These are phyloP conservation scores for Drosophila truncata DNA, from an alignment of 1,140 invertebrate genomes.

Conservation along the genomic window DNA sequence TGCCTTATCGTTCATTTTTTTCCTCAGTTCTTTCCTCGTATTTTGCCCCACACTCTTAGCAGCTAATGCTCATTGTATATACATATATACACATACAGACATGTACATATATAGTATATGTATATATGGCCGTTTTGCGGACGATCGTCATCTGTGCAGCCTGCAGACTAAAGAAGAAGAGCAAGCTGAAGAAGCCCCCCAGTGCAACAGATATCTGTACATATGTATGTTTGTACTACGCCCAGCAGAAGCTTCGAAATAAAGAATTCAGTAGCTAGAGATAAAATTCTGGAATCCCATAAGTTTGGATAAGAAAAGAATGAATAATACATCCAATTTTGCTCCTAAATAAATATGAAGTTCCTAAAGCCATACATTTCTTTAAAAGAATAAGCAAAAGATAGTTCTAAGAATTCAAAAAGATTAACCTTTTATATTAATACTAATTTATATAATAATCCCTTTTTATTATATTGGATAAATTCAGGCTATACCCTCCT, in stretches of 20 bases:
- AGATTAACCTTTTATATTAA: background rate
- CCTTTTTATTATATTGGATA: background rate
- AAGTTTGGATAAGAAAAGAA: too few species aligned
- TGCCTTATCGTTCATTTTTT: constrained; percentile 59
- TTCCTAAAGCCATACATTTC: background rate
- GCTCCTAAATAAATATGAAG: background rate
- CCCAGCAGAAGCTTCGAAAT: constrained; percentile 2
- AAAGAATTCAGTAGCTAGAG: constrained; percentile 30
- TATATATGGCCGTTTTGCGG: constrained; percentile 12
- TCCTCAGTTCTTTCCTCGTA: constrained; percentile 15
- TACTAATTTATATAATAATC: too few species aligned
- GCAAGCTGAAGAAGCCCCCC: constrained; percentile 18
- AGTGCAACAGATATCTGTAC: constrained; percentile 8
- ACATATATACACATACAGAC: constrained; percentile 5
- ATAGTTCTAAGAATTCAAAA: too few species aligned
- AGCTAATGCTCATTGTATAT: constrained; percentile 25
- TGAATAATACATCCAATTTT: background rate
- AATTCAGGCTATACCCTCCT: background rate
- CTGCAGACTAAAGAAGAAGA: constrained; percentile 19
- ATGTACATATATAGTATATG: constrained; percentile 2
- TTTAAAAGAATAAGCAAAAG: background rate
- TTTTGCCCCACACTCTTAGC: constrained; percentile 15
- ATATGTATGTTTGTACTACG: background rate
- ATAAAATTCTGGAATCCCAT: constrained; percentile 4
- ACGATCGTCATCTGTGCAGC: constrained; percentile 48